A percentile compares a stretch with the other conserved stretches of the same genome.
Evolutionary conservation across 2,797 vertebrate species (phyloP).

Genomic region (Mormyrus hasselquistii): DNA sequence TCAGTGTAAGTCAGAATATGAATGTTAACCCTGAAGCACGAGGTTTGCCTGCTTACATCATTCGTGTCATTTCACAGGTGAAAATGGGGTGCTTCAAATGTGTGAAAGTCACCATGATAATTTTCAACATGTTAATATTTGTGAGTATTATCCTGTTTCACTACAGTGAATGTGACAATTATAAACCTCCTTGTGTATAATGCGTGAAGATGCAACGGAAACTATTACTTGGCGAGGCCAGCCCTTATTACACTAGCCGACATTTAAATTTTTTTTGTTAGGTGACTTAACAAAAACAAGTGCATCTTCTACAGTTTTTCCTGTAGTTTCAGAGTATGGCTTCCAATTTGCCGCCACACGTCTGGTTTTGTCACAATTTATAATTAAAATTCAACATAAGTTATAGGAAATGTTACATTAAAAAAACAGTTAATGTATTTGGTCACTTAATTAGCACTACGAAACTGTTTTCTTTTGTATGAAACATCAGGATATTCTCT

Average conservation of each 20-base stretch:
- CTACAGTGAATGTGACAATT: background rate
- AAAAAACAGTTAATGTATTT: no score
- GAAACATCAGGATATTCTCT: no score
- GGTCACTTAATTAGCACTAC: no score
- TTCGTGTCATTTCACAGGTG: conserved; percentile 46
- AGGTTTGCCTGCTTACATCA: background rate
- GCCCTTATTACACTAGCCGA: background rate
- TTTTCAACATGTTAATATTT: conserved; percentile 69
- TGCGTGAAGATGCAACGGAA: conserved; percentile 25
- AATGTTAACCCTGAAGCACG: background rate
- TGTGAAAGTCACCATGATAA: conserved; percentile 74
- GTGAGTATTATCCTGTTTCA: background rate
- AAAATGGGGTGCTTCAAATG: conserved; percentile 82
- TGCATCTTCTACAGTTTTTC: no score
- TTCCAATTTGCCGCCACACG: no score
- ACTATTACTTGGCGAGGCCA: conserved; percentile 13
- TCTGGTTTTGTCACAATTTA: no score
- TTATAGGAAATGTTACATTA: no score
- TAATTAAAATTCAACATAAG: no score
- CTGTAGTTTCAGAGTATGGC: no score
- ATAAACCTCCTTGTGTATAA: conserved; percentile 33
- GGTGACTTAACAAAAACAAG: no score
- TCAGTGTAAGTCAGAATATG: background rate
- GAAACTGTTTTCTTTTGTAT: no score
- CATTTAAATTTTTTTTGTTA: no score